Evolutionary conservation across 2,113 vertebrate genomes (phyloP), one percentile per base, ranked within the genome.

Genomic region (Megaptera novaeangliae): DNA sequence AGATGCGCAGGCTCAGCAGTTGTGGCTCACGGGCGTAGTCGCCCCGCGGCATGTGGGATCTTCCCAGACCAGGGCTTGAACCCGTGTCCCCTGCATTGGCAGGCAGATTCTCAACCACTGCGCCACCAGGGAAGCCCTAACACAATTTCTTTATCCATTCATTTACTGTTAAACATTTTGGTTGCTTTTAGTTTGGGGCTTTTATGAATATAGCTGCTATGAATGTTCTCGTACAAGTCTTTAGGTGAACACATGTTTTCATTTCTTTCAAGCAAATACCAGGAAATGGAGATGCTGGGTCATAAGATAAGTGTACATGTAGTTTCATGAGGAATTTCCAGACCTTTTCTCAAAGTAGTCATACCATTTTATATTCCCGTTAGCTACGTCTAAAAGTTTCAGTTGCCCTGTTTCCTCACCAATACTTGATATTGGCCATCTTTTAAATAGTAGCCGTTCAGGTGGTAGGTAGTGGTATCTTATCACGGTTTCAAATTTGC

Each of bases 291-390:
- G 27, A 64, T 34, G 15, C 27, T 59, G 41, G 75, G 46, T 52
- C 31, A 12, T 18, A 31, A 0, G 8, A 17, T 25, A 46, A 66
- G 27, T 12, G 66, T 29, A 2, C 0, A 0, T 34, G 59, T 78
- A 39, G 46, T 83, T 77, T 49, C 34, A 44, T 21, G 49, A 91
- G 83, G 93, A 84, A 78, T 34, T 92, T 81, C 29, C 21, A 61
- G 88, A 57, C 0, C 4, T 84, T 68, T 93, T 14, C 25, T 31
- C 63, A 31, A 34, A 69, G n/a, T 8, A 18, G 11, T 7, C 11
- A 25, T 3, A 3, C 29, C 27, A 25, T 61, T 41, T 68, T 29
- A 21, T 69, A 15, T 27, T 88, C 55, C 46, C 20, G 15, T 41
- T 44, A 63, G 46, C 68, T 66, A 2, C 3, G 3, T 23, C 78